Evolutionary conservation across 2,888 invertebrate genomes (phyloP).

Genomic region (Caenorhabditis macrosperma): DNA sequence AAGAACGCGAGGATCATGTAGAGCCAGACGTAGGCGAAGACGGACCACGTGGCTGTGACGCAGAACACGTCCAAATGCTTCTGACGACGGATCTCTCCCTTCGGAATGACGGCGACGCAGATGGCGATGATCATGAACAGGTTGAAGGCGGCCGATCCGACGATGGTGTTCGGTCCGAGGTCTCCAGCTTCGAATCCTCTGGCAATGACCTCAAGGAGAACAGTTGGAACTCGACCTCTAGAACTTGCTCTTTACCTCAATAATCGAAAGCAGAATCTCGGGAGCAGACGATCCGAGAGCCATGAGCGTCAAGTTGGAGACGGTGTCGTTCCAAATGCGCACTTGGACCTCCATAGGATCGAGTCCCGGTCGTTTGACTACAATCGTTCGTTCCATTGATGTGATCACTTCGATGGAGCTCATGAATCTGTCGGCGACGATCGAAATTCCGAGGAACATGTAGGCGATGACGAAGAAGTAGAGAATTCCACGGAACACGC

Average conservation of each 20-base stretch:
- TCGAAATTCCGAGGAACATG: constrained; percentile 98
- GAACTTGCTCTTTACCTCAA: constrained; percentile 88
- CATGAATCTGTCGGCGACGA: constrained; percentile 99
- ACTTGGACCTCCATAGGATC: constrained; percentile 90
- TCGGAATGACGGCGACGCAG: constrained; percentile 85
- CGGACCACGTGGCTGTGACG: constrained; percentile 93
- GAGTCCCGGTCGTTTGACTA: constrained; percentile 90
- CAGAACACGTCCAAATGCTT: constrained; percentile 89
- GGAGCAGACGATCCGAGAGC: constrained; percentile 97
- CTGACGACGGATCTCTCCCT: constrained; percentile 77
- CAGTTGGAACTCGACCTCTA: not conserved
- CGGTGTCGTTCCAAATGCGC: constrained; percentile 98
- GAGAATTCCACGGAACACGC: constrained; percentile 86
- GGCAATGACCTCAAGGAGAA: constrained; percentile 82
- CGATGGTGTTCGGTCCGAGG: constrained; percentile 97
- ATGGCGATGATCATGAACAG: constrained; percentile 97
- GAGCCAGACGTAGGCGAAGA: constrained; percentile 99
- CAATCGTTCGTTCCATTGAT: constrained; percentile 90
- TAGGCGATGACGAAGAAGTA: constrained; percentile 93
- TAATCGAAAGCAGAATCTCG: constrained; percentile 96
- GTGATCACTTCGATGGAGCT: constrained; percentile 99
- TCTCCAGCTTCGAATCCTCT: constrained; percentile 96
- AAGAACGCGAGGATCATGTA: constrained; percentile 93
- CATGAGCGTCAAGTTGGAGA: constrained; percentile 98
- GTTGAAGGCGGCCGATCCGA: constrained; percentile 98